These are phyloP conservation scores for Acanthurus tractus DNA, from an alignment of 2,797 vertebrate genomes.

Conservation along the genomic window DNA sequence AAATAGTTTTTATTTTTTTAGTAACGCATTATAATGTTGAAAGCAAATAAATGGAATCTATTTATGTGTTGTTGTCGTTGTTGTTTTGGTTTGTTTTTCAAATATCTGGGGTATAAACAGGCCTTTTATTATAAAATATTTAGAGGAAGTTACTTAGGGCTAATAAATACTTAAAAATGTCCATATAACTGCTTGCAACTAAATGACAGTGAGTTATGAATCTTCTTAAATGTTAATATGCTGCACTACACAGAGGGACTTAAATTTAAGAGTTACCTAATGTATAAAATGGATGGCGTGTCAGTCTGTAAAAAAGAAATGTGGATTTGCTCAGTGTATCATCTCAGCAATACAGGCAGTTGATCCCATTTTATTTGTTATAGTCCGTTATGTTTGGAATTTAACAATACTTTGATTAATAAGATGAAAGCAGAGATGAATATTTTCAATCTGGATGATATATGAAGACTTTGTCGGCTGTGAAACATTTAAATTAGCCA, in stretches of 20 bases:
- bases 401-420: background rate
- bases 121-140: background rate
- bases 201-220: background rate
- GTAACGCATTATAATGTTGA: too few species aligned
- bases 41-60: background rate
- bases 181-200: background rate
- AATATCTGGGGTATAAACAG: background rate
- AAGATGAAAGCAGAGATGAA: background rate
- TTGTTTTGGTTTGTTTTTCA: too few species aligned
- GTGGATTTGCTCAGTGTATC: background rate
- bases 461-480: background rate
- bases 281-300: background rate
- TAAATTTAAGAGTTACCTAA: background rate
- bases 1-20: too few species aligned
- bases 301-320: background rate
- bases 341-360: background rate
- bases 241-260: background rate
- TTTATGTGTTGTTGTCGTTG: background rate
- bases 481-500: constrained; percentile 6
- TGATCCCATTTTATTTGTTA: background rate
- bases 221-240: background rate
- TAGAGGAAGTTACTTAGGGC: background rate
- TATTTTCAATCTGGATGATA: background rate
- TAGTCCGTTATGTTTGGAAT: background rate
- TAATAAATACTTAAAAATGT: background rate